Evolutionary conservation across 1,140 invertebrate species (phyloP).

Genomic region (Drosophila cardini): DNA sequence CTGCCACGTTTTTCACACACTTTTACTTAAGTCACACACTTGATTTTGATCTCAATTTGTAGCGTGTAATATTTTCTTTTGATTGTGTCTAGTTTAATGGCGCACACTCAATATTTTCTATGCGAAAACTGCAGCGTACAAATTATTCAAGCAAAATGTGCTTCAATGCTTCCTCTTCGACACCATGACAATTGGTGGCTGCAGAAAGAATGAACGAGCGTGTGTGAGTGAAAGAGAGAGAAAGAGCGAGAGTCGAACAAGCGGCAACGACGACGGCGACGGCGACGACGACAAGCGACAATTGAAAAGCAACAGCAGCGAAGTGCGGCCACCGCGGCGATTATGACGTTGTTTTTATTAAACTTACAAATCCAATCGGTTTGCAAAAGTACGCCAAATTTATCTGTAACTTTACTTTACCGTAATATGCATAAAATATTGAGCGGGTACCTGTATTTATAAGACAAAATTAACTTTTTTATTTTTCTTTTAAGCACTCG

Average conservation of each 20-base stretch:
- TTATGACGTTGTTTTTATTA: constrained; percentile 57
- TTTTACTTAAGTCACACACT: constrained; percentile 48
- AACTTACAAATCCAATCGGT: constrained; percentile 6
- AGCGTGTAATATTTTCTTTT: constrained; percentile 57
- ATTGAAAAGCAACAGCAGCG: constrained; percentile 69
- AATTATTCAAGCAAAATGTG: constrained; percentile 65
- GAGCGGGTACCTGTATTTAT: constrained; percentile 13
- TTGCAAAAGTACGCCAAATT: constrained; percentile 24
- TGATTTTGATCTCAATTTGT: constrained; percentile 56
- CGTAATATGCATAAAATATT: constrained; percentile 17
- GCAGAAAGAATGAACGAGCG: constrained; percentile 67
- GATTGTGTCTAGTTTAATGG: constrained; percentile 45
- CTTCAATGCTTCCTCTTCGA: constrained; percentile 65
- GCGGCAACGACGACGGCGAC: constrained; percentile 35
- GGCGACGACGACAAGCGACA: constrained; percentile 47
- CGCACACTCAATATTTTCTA: constrained; percentile 33
- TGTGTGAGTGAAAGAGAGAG: constrained; percentile 30
- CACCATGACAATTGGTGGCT: constrained; percentile 73
- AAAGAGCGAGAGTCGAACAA: constrained; percentile 44
- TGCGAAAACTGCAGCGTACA: constrained; percentile 49
- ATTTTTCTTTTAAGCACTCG: constrained; percentile 11
- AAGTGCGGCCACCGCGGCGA: constrained; percentile 52
- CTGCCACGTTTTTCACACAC: constrained; percentile 75
- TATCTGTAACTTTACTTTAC: neutral
- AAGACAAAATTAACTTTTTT: constrained; percentile 12